phyloP scores from a whole-genome alignment of 2,113 vertebrate species.

The Pomatostomus ruficeps region DNA sequence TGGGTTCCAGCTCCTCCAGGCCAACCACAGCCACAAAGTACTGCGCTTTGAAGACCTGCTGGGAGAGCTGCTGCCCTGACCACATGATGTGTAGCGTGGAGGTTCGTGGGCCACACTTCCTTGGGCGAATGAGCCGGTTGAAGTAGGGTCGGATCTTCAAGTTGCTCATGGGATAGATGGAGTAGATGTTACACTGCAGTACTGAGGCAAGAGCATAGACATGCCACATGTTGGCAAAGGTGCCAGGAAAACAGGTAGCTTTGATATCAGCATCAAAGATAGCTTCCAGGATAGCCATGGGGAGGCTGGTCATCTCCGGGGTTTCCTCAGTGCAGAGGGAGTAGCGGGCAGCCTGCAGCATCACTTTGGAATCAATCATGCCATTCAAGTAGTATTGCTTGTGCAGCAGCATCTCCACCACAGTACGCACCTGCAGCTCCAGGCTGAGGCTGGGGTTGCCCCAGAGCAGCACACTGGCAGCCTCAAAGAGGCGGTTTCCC shows the following conservation, averaged over 20 bases:
- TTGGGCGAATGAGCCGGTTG: slow-evolving; percentile 87
- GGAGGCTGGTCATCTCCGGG: slow-evolving; percentile 86
- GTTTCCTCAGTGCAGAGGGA: slow-evolving; percentile 91
- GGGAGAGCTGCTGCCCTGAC: slow-evolving; percentile 83
- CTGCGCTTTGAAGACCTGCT: slow-evolving; percentile 82
- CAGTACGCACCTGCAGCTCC: slow-evolving; percentile 90
- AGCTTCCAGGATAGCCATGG: slow-evolving; percentile 84
- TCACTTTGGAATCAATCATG: slow-evolving; percentile 97
- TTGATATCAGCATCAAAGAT: slow-evolving; percentile 95
- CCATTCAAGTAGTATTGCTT: slow-evolving; percentile 90
- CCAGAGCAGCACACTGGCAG: slow-evolving; percentile 84
- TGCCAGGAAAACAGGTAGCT: slow-evolving; percentile 90
- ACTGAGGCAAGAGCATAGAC: slow-evolving; percentile 89
- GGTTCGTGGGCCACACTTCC: slow-evolving; percentile 68
- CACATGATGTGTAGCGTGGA: slow-evolving; percentile 92
- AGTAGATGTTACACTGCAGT: slow-evolving; percentile 88
- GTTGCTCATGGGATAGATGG: slow-evolving; percentile 95
- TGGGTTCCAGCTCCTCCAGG: slow-evolving; percentile 72
- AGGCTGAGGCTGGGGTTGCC: slow-evolving; percentile 83
- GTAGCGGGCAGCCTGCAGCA: slow-evolving; percentile 93
- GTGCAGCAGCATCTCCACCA: slow-evolving; percentile 93
- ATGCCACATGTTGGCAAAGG: slow-evolving; percentile 96
- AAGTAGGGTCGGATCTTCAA: slow-evolving; percentile 93
- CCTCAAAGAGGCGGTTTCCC: slow-evolving; percentile 89
- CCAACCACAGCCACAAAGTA: slow-evolving; percentile 87